Evolutionary conservation across 2,113 vertebrate genomes (phyloP).

Genomic region (Haplotaxodon microlepis): DNA sequence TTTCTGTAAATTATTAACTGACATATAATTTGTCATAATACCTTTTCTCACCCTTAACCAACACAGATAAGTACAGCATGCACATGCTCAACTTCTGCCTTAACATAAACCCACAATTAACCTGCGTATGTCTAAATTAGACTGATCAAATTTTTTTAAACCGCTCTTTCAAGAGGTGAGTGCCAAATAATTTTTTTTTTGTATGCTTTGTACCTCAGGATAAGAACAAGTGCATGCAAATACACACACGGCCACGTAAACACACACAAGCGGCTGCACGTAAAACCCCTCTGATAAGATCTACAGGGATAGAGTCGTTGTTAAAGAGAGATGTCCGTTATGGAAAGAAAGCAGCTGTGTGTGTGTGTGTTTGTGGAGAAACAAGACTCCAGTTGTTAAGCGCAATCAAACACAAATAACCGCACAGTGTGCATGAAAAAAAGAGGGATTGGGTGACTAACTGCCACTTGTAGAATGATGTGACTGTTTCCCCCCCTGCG

Average conservation of each 20-base stretch:
- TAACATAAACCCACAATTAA: background rate
- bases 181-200: background rate
- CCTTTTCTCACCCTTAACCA: background rate
- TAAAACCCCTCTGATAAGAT: background rate
- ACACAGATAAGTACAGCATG: background rate
- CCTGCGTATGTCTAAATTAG: background rate
- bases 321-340: background rate
- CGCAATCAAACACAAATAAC: slow-evolving; percentile 10
- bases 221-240: background rate
- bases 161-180: background rate
- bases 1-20: background rate
- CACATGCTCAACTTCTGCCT: background rate
- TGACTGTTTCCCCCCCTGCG: slow-evolving; percentile 12
- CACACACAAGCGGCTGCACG: background rate
- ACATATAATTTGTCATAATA: background rate
- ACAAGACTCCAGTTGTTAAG: slow-evolving; percentile 18
- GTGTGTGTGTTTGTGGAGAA: slow-evolving; percentile 3
- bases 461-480: slow-evolving; percentile 21
- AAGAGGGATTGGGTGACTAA: slow-evolving; percentile 23
- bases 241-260: rapidly evolving
- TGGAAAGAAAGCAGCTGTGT: background rate
- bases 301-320: background rate
- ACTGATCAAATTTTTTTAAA: background rate
- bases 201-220: background rate
- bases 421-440: background rate